These are phyloP conservation scores for Plotosus lineatus DNA, from an alignment of 2,113 vertebrate species.

Conservation along the genomic window DNA sequence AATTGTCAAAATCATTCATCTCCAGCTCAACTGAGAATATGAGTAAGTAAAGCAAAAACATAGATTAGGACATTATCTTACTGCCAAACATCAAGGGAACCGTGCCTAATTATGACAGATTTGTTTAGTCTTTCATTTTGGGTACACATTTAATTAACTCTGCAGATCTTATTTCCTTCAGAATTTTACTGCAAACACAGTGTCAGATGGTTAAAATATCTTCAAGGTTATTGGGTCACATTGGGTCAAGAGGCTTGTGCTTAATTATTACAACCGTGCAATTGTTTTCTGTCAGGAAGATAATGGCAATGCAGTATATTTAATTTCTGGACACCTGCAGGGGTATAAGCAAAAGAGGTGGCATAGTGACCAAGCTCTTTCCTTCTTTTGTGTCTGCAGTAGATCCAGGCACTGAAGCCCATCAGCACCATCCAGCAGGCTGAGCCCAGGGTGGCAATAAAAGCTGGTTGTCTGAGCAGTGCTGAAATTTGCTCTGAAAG, in stretches of 20 bases:
- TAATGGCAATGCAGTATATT: background rate
- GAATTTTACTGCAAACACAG: background rate
- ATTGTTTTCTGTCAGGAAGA: background rate
- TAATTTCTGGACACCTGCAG: constrained; percentile 73
- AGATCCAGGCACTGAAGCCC: constrained; percentile 83
- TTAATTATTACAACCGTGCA: background rate
- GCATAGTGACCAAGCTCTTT: constrained; percentile 93
- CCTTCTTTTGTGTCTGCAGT: constrained; percentile 83
- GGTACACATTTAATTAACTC: background rate
- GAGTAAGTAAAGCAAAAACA: background rate
- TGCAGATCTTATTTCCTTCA: background rate
- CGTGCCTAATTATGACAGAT: background rate
- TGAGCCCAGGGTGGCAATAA: constrained; percentile 84
- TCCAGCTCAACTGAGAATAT: constrained; percentile 30
- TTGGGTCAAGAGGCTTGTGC: background rate
- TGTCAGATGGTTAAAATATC: background rate
- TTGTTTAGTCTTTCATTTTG: background rate
- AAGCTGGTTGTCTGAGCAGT: constrained; percentile 82
- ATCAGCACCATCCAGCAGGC: constrained; percentile 87
- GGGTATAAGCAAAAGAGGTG: constrained; percentile 92
- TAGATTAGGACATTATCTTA: constrained; percentile 6
- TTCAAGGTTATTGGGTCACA: background rate
- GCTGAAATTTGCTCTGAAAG: constrained; percentile 79
- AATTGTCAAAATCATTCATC: constrained; percentile 18
- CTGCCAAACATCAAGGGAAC: background rate